A percentile compares a stretch with the other conserved stretches of the same genome.
phyloP scores from a whole-genome alignment of 2,797 vertebrate species.

The Anguilla megastoma region DNA sequence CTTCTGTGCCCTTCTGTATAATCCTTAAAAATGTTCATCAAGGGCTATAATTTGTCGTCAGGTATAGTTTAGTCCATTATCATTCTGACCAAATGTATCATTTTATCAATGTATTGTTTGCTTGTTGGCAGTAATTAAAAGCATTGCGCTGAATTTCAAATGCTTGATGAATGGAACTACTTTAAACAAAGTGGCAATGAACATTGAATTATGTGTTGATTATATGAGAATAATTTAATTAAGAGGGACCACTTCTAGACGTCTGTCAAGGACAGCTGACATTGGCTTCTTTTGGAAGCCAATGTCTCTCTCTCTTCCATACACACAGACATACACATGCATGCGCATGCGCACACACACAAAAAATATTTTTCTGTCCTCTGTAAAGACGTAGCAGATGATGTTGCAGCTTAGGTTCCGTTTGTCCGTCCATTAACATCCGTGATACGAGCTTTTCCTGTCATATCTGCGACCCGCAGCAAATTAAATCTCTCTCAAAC shows the following conservation, averaged over 20 bases:
- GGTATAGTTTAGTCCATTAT: not conserved
- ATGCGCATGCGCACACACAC: not conserved
- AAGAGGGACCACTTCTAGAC: not conserved
- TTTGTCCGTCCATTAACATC: conserved; percentile 12
- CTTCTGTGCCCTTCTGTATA: not conserved
- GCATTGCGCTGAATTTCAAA: not conserved
- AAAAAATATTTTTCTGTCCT: not conserved
- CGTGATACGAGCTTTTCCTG: not conserved
- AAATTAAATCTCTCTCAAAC: not conserved
- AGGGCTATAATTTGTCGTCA: not conserved
- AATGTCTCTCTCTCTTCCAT: not conserved
- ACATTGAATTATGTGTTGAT: not conserved
- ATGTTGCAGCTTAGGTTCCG: not conserved
- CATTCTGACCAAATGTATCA: not conserved
- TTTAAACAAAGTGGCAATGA: not conserved
- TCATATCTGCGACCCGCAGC: not conserved
- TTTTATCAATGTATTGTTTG: not conserved
- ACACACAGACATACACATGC: not conserved
- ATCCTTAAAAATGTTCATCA: not conserved
- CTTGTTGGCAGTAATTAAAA: not conserved
- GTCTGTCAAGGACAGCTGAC: not conserved
- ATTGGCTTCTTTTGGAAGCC: not conserved
- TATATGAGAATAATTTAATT: conserved; percentile 4
- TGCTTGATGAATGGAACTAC: not conserved
- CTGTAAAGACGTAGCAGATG: not conserved